Evolutionary conservation across 2,113 vertebrate species (phyloP).

Genomic region (Eurypyga helias): DNA sequence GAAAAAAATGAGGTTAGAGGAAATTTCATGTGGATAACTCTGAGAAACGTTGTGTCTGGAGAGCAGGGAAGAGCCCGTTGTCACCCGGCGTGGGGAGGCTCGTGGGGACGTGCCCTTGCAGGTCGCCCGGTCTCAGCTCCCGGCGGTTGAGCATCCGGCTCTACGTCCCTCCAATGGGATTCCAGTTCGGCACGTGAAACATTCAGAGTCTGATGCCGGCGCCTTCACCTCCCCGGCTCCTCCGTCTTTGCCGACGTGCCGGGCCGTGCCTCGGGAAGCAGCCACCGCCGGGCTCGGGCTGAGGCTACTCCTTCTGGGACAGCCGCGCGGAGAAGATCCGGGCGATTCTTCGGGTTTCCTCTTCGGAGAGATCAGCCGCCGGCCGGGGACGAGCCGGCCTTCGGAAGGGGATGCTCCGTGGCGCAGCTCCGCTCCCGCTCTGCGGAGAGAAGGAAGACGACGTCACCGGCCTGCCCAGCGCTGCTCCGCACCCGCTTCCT

Average conservation of each 20-base stretch:
- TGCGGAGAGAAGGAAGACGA: not conserved
- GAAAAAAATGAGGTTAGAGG: not conserved
- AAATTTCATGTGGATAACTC: not conserved
- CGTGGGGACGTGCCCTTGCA: not conserved
- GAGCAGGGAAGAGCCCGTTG: fast-evolving
- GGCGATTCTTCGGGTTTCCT: constrained; percentile 86
- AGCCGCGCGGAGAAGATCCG: constrained; percentile 88
- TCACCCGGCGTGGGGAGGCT: fast-evolving
- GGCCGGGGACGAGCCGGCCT: constrained; percentile 62
- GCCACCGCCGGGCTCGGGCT: fast-evolving
- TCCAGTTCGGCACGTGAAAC: not conserved
- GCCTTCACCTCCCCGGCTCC: not conserved
- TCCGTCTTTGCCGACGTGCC: fast-evolving
- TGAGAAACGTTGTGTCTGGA: not conserved
- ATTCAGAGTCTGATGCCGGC: not conserved
- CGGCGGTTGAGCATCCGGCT: not conserved
- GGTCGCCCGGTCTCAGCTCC: not conserved
- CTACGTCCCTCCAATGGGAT: not conserved
- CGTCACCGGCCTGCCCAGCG: fast-evolving
- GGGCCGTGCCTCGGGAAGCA: fast-evolving
- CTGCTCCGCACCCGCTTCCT: too few species aligned
- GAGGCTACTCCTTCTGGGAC: constrained; percentile 49
- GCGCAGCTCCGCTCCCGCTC: constrained; percentile 16
- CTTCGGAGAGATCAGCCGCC: constrained; percentile 58
- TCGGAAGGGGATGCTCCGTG: not conserved